These are phyloP conservation scores for Lasioglossum lativentre DNA, from an alignment of 2,888 invertebrate genomes.

Conservation along the genomic window DNA sequence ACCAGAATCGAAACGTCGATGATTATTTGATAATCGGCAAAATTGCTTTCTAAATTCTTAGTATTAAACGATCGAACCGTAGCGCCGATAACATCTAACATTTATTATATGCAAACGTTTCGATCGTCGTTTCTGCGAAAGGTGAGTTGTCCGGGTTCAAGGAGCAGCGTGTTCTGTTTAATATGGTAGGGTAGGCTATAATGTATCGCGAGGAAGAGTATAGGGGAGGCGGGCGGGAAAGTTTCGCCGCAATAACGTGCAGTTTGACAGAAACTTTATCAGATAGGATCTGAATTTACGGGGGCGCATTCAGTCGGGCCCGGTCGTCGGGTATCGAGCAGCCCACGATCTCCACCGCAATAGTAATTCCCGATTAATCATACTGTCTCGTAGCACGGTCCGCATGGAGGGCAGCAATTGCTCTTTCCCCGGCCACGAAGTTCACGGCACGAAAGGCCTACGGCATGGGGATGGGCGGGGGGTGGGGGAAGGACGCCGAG, in stretches of 20 bases:
- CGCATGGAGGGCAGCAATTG: constrained; percentile 17
- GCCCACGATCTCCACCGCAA: not conserved
- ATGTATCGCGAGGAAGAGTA: not conserved
- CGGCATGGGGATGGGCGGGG: not conserved
- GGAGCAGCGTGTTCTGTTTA: not conserved
- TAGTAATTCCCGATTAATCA: not conserved
- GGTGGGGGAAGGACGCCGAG: not conserved
- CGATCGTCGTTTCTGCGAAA: not conserved
- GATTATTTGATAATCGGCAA: too few species aligned
- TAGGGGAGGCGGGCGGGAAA: not conserved
- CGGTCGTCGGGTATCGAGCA: not conserved
- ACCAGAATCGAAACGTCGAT: too few species aligned
- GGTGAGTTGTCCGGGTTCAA: not conserved
- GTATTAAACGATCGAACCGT: too few species aligned
- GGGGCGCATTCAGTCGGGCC: not conserved
- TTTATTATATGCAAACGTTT: too few species aligned
- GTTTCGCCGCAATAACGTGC: constrained; percentile 1
- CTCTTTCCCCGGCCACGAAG: constrained; percentile 13
- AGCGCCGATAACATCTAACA: too few species aligned
- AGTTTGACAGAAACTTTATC: constrained; percentile 15
- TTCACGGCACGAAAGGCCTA: constrained; percentile 12
- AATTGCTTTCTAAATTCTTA: too few species aligned
- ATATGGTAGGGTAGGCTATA: not conserved
- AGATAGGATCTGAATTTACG: constrained; percentile 7
- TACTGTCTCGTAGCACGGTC: constrained; percentile 8